phyloP scores from a whole-genome alignment of 2,888 invertebrate genomes.

The Parnassius orleans region DNA sequence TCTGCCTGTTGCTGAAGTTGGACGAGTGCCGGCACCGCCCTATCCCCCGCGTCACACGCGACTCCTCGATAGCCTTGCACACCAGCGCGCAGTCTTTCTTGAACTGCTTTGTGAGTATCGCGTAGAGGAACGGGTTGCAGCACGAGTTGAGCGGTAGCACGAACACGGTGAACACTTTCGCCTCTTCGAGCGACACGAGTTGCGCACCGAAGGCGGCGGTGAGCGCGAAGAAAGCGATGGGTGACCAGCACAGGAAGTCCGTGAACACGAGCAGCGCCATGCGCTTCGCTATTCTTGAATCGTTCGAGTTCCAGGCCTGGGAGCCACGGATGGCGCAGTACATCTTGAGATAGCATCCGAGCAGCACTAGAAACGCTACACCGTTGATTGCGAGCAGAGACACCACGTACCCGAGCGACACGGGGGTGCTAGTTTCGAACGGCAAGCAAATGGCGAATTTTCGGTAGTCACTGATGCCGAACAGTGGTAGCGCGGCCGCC shows the following conservation, averaged over 20 bases:
- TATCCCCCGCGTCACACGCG: constrained; percentile 92
- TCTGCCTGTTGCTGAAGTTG: constrained; percentile 93
- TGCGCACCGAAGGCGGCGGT: constrained; percentile 96
- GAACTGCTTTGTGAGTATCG: constrained; percentile 98
- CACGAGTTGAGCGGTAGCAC: constrained; percentile 97
- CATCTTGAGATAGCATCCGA: constrained; percentile 98
- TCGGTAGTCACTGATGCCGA: constrained; percentile 96
- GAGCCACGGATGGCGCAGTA: constrained; percentile 98
- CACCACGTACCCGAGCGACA: constrained; percentile 93
- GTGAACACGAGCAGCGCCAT: constrained; percentile 98
- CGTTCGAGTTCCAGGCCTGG: constrained; percentile 98
- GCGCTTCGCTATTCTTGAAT: constrained; percentile 96
- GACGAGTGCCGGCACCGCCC: constrained; percentile 92
- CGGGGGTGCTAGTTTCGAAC: constrained; percentile 91
- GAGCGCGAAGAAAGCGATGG: constrained; percentile 96
- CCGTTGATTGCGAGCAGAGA: constrained; percentile 96
- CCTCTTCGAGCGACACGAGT: constrained; percentile 95
- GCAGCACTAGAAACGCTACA: constrained; percentile 94
- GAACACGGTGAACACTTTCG: constrained; percentile 97
- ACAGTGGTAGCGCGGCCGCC: constrained; percentile 93
- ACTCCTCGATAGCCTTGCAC: constrained; percentile 97
- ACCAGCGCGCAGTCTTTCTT: constrained; percentile 98
- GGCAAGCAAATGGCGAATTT: constrained; percentile 98
- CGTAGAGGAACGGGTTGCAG: constrained; percentile 98
- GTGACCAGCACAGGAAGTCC: constrained; percentile 98